These are phyloP conservation scores for Alviniconcha strummeri DNA, from an alignment of 2,888 invertebrate species.

Conservation along the genomic window DNA sequence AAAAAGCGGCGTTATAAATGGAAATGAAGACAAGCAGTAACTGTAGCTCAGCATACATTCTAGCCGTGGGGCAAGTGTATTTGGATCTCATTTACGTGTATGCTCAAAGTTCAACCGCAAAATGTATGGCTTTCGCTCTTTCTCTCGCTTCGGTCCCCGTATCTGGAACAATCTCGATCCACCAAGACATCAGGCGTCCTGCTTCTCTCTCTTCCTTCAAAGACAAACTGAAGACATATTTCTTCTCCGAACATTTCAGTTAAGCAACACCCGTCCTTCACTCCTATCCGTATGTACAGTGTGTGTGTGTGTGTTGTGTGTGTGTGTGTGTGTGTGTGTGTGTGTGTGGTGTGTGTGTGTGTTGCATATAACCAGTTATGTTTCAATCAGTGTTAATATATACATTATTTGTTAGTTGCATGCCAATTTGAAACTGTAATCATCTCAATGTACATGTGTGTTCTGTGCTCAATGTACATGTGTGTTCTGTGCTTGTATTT, in stretches of 20 bases:
- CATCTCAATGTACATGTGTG: background rate
- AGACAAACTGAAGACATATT: background rate
- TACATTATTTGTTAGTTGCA: background rate
- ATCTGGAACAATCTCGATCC: too few relatives aligned
- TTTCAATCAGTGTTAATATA: background rate
- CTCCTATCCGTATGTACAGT: background rate
- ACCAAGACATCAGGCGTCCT: too few relatives aligned
- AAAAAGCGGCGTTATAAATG: too few relatives aligned
- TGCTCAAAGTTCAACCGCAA: too few relatives aligned
- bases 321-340: slow-evolving; percentile 1
- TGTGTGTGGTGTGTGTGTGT: background rate
- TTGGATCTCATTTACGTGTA: too few relatives aligned
- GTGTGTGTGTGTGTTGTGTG: slow-evolving; percentile 1
- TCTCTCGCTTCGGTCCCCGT: too few relatives aligned
- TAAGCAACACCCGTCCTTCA: background rate
- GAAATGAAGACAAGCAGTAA: too few relatives aligned
- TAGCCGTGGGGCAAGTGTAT: too few relatives aligned
- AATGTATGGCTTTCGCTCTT: too few relatives aligned
- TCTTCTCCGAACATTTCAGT: background rate
- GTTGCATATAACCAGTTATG: background rate
- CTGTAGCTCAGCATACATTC: too few relatives aligned
- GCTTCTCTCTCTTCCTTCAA: too few relatives aligned
- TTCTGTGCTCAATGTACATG: background rate
- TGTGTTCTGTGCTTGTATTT: background rate
- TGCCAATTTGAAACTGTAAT: background rate